phyloP scores from a whole-genome alignment of 2,888 invertebrate genomes.

The Drosophila leonis region DNA sequence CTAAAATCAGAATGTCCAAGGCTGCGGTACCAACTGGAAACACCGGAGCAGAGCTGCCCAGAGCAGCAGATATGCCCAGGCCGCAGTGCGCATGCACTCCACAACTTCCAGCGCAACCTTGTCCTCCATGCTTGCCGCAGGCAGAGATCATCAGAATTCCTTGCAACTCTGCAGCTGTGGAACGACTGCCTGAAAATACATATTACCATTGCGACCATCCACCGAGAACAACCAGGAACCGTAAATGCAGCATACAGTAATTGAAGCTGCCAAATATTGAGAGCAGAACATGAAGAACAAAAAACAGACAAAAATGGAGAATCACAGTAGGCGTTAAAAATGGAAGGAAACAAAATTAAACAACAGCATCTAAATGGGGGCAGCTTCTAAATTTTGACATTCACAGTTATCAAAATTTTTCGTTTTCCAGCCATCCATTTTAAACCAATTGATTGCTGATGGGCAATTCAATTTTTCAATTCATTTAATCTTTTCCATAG shows the following conservation, averaged over 20 bases:
- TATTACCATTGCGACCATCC: slow-evolving; percentile 20
- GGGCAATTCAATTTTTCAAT: not conserved
- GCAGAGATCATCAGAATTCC: slow-evolving; percentile 32
- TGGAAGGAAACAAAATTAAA: not conserved
- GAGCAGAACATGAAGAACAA: not conserved
- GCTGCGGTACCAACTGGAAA: not conserved
- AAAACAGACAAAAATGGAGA: no score
- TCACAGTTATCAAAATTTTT: slow-evolving; percentile 13
- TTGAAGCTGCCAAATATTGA: not conserved
- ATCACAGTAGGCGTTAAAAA: slow-evolving; percentile 25
- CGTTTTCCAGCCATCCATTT: slow-evolving; percentile 4
- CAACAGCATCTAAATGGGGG: not conserved
- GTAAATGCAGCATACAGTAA: slow-evolving; percentile 42
- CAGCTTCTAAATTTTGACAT: slow-evolving; percentile 15
- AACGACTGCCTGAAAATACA: not conserved
- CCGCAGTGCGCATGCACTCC: slow-evolving; percentile 13
- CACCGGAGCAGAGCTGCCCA: not conserved
- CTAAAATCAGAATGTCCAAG: not conserved
- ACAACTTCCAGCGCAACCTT: not conserved
- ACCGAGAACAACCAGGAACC: not conserved
- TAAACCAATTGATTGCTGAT: not conserved
- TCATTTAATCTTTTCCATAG: no score
- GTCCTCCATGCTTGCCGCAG: not conserved
- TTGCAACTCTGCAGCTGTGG: not conserved
- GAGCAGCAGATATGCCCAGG: not conserved